Base-by-base conservation (phyloP, 2,797 vertebrate species). In the Lagocephalus sceleratus region DNA sequence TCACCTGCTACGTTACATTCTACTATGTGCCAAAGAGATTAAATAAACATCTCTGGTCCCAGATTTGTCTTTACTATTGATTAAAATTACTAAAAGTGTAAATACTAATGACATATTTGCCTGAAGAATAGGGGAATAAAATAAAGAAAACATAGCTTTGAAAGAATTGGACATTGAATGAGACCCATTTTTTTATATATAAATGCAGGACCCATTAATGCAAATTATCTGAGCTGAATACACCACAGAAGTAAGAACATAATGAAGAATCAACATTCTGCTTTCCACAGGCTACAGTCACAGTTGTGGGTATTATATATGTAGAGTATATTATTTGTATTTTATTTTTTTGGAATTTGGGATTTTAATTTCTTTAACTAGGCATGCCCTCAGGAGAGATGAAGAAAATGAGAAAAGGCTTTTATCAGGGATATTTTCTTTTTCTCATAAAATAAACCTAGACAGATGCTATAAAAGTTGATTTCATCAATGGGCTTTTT, bases 201-300 rank as follows among this genome's bases (percentile, higher is more conserved):
- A 46, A n/a, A n/a, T 57, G 63, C 55, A 56, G 41, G 52, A 47
- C 63, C 71, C 60, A 72, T 48, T 47, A 63, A 62, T 46, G 46
- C 54, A 52, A 48, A 73, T 66, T 53, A 63, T 19, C 12, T 9
- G 57, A 71, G 67, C 58, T 48, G 46, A 64, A 68, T 19, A 43
- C 57, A 61, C 66, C 66, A 63, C 54, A 60, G 66, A 69, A 59
- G 50, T 60, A 60, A 62, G 26, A 35, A 35, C 10, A 35, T 35
- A 12, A 35, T 12, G 32, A 14, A 35, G 52, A 60, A 76, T 63
- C 58, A n/a, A n/a, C n/a, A n/a, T 57, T 41, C 23, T 11, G 60
- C 53, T 59, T 14, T 47, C 51, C 32, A 26, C n/a, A n/a, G n/a
- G n/a, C 23, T 17, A 11, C 51, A 54, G 57, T 29, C 29, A 5